Percentiles rank a stretch among this genome's conserved stretches.
phyloP scores from a whole-genome alignment of 2,113 vertebrate species.

The Oenanthe oenanthe region DNA sequence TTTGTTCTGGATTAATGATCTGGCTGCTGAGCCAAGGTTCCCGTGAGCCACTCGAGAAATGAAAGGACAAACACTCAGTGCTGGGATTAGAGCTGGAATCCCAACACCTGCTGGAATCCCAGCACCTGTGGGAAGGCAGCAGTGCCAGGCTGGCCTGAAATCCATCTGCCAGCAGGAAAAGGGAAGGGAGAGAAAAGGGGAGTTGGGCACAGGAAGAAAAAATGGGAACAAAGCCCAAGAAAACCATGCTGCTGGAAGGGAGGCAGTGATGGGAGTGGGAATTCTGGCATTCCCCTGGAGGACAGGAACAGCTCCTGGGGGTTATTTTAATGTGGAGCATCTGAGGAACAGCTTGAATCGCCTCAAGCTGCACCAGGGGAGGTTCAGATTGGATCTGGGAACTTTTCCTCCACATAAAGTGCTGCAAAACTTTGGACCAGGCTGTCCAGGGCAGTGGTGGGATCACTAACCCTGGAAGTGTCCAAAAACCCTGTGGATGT shows the following conservation, averaged over 20 bases:
- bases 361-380: neutral
- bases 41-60: neutral
- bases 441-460: neutral
- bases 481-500: neutral
- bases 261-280: neutral
- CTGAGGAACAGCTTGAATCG: neutral
- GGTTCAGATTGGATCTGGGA: neutral
- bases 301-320: rapidly evolving
- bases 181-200: neutral
- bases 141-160: neutral
- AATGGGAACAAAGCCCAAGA: neutral
- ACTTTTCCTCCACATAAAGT: neutral
- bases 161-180: neutral
- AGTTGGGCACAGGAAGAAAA: neutral
- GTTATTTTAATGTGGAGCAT: neutral
- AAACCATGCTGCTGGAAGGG: rapidly evolving
- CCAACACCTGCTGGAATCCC: neutral
- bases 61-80: neutral
- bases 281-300: neutral
- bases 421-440: neutral
- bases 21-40: neutral
- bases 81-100: neutral
- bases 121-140: neutral
- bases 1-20: conserved; percentile 36
- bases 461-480: neutral